These are phyloP conservation scores for Halcyon leucocephala DNA, from an alignment of 2,797 vertebrate species.

Conservation along the genomic window DNA sequence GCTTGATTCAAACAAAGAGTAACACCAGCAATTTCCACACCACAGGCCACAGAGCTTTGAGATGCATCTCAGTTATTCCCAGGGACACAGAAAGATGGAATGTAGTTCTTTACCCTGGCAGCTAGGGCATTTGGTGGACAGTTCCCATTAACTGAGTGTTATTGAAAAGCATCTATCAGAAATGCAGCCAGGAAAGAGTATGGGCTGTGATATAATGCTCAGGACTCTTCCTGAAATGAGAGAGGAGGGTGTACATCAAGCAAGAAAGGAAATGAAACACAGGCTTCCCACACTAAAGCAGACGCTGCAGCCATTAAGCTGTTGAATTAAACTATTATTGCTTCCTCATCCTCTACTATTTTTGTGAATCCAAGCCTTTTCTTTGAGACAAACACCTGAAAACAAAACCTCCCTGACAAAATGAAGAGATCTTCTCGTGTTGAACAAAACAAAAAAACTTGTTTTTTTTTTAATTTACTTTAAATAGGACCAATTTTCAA, in stretches of 20 bases:
- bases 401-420: background rate
- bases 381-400: background rate
- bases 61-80: background rate
- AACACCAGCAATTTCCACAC: background rate
- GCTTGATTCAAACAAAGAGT: background rate
- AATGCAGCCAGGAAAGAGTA: background rate
- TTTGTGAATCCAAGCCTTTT: background rate
- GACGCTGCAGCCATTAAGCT: background rate
- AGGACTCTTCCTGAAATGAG: background rate
- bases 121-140: background rate
- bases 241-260: background rate
- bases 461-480: too few species aligned
- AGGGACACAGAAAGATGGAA: background rate
- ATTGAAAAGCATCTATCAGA: conserved; percentile 42
- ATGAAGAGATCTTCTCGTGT: background rate
- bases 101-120: background rate
- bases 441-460: background rate
- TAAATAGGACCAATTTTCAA: background rate
- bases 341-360: background rate
- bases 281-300: background rate
- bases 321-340: background rate
- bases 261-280: background rate
- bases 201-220: background rate
- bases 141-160: background rate
- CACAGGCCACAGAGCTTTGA: background rate